Evolutionary conservation across 2,888 invertebrate species (phyloP).

Genomic region (Macrophya annulata): DNA sequence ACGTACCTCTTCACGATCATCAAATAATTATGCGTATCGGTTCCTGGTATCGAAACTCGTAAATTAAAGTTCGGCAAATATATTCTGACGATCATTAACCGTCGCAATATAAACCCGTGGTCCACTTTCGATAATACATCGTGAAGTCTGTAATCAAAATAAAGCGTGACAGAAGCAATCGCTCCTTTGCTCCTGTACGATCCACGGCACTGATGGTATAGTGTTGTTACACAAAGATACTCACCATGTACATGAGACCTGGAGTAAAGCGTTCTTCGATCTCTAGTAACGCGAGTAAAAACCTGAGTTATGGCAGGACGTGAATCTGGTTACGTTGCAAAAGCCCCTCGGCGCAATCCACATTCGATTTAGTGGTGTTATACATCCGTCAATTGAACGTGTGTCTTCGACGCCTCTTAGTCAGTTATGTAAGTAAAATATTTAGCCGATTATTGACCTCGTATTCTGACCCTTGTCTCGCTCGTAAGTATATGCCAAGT

Average conservation of each 20-base stretch:
- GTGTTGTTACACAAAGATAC: constrained; percentile 5
- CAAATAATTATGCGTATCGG: background rate
- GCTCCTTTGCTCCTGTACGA: background rate
- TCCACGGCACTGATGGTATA: constrained; percentile 5
- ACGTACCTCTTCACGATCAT: constrained; percentile 11
- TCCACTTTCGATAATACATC: background rate
- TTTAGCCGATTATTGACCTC: constrained; percentile 14
- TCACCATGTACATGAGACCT: background rate
- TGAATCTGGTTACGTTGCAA: constrained; percentile 38
- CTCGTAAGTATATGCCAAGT: background rate
- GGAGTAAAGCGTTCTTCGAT: constrained; percentile 12
- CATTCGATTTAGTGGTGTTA: background rate
- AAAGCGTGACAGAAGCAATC: background rate
- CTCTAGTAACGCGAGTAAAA: constrained; percentile 33
- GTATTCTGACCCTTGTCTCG: background rate
- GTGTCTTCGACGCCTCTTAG: background rate
- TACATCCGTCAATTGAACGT: constrained; percentile 22
- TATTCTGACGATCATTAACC: background rate
- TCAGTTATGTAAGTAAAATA: background rate
- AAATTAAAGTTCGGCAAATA: background rate
- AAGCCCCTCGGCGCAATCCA: constrained; percentile 9
- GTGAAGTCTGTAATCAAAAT: constrained; percentile 16
- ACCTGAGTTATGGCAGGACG: constrained; percentile 35
- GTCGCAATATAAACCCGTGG: background rate
- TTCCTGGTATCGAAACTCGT: background rate